Evolutionary conservation across 1,140 invertebrate genomes (phyloP), one percentile per base, ranked within the genome.

Genomic region (Trichonephila clavipes): DNA sequence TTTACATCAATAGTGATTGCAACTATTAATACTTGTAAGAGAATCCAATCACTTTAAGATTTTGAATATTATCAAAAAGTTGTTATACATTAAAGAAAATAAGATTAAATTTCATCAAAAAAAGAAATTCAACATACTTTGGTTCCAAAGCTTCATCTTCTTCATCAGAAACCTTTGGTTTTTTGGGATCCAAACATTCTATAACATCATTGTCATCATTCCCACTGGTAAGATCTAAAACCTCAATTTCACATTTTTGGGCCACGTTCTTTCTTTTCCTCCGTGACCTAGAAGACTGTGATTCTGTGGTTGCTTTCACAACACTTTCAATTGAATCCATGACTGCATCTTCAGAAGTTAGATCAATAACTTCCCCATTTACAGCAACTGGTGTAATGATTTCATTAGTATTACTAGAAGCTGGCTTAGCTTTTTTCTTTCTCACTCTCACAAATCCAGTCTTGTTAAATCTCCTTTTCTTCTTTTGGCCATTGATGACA

Each of bases 381-480:
- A 16, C 28, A 8, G n/a, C 24, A 62, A 18, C 59, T 24, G 82
- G 2, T 7, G 21, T 18, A 85, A n/a, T 24, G 18, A 59, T 19
- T n/a, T n/a, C 44, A 16, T 59, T 21, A 66, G 64, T 28, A 28
- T 5, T 34, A 72, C 14, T 72, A 18, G 58, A 24, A 16, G 66
- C 24, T 19, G 40, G 82, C 19, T 61, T 58, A 21, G 77, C 77
- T 64, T 94, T 94, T 58, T 89, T 94, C 85, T 92, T 90, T 77
- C 83, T 93, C 1, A 94, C 89, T 61, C 81, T 93, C 2, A 95
- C 94, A 83, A 95, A 95, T 44, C 94, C 94, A 24, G 94, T 95
- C 69, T 85, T 95, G 77, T 93, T 90, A 40, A 90, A 77, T 21
- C 94, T 62, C 6, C 86, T 58, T 34, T 64, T 92, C 82, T 88